Evolutionary conservation across 2,113 vertebrate species (phyloP).

Genomic region (Orycteropus afer): DNA sequence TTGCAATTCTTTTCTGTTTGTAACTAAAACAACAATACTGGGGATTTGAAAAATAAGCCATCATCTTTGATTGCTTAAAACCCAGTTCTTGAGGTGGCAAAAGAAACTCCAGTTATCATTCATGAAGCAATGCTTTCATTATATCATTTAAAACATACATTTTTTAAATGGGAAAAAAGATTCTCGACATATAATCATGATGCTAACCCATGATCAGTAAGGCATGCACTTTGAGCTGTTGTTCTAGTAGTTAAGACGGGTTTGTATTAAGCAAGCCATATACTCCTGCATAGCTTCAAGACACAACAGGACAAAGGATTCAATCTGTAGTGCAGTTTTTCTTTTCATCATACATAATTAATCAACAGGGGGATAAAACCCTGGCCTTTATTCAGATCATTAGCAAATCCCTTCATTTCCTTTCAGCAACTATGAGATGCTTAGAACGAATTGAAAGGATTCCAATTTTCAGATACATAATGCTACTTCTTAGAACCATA

Average conservation of each 20-base stretch:
- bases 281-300: conserved; percentile 43
- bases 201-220: conserved; percentile 52
- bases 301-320: conserved; percentile 1
- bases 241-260: conserved; percentile 46
- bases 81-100: conserved; percentile 61
- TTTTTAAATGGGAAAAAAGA: conserved; percentile 53
- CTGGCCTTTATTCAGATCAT: not conserved
- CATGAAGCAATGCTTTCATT: conserved; percentile 64
- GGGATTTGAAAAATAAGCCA: conserved; percentile 60
- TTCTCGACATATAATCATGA: conserved; percentile 52
- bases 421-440: conserved; percentile 1
- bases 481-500: not conserved
- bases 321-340: conserved; percentile 13
- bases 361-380: conserved; percentile 1
- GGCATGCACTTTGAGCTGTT: conserved; percentile 51
- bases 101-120: conserved; percentile 61
- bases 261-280: not conserved
- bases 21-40: conserved; percentile 69
- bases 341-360: conserved; percentile 45
- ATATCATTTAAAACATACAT: conserved; percentile 56
- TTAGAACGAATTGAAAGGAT: conserved; percentile 17
- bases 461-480: not conserved
- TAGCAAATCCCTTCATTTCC: not conserved
- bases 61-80: conserved; percentile 68
- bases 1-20: conserved; percentile 70